A percentile compares a stretch with the other conserved stretches of the same genome.
Evolutionary conservation across 2,797 vertebrate genomes (phyloP).

Genomic region (Heliangelus exortis): DNA sequence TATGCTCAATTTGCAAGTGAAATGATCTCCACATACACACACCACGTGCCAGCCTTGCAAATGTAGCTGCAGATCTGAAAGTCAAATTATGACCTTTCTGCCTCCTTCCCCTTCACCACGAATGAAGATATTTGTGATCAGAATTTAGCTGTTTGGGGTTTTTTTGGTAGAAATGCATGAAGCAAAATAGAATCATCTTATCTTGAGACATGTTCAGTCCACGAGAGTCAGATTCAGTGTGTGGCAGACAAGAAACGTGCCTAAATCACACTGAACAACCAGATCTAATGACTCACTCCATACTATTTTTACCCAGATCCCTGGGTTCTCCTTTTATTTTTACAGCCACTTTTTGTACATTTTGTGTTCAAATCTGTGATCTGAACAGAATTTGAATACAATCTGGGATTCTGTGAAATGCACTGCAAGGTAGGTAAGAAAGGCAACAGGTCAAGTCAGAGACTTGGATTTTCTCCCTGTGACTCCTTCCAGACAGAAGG

Average conservation of each 20-base stretch:
- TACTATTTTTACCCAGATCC: slow-evolving; percentile 20
- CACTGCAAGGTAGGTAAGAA: neutral
- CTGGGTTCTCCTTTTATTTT: neutral
- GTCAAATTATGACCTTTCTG: slow-evolving; percentile 55
- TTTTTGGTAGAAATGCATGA: neutral
- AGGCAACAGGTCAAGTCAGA: neutral
- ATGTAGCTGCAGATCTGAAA: slow-evolving; percentile 51
- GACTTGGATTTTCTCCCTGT: neutral
- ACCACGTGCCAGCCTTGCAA: slow-evolving; percentile 28
- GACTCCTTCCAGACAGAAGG: neutral
- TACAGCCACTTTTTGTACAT: neutral
- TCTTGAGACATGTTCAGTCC: neutral
- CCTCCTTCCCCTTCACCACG: neutral
- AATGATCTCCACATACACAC: slow-evolving; percentile 4
- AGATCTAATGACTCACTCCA: slow-evolving; percentile 28
- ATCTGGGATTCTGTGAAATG: neutral
- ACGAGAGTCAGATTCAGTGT: neutral
- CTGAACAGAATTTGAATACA: too few species aligned
- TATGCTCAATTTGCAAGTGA: slow-evolving; percentile 40
- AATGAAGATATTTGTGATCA: slow-evolving; percentile 41
- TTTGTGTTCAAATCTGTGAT: neutral
- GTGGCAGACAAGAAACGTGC: slow-evolving; percentile 12
- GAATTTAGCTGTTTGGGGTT: neutral
- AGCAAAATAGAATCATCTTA: neutral
- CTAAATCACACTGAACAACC: slow-evolving; percentile 27